phyloP scores from a whole-genome alignment of 2,113 vertebrate genomes.

The Elachura formosa region DNA sequence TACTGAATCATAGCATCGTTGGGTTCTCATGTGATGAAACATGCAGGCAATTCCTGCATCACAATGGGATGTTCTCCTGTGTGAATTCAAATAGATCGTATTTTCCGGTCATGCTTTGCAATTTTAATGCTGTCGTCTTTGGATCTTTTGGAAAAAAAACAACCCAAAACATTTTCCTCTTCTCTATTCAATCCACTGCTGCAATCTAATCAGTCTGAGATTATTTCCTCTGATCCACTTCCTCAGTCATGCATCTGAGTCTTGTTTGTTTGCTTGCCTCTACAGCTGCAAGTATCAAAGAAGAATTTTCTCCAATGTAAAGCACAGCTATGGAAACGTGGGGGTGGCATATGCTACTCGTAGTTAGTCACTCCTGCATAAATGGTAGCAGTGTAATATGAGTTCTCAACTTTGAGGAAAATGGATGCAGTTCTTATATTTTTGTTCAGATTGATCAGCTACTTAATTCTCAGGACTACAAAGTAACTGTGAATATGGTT shows the following conservation, averaged over 20 bases:
- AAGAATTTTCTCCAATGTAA: not conserved
- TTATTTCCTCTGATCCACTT: not conserved
- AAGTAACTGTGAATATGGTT: not conserved
- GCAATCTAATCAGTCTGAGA: not conserved
- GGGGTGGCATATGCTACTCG: not conserved
- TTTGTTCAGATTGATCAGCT: not conserved
- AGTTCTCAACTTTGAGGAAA: not conserved
- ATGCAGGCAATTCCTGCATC: not conserved
- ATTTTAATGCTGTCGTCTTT: not conserved
- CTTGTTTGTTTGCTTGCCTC: not conserved
- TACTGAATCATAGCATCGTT: not conserved
- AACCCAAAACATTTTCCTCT: not conserved
- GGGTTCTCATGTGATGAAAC: not conserved
- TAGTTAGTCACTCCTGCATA: not conserved
- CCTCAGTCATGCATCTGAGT: not conserved
- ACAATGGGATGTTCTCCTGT: not conserved
- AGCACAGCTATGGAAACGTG: not conserved
- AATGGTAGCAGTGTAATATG: not conserved
- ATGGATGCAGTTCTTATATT: not conserved
- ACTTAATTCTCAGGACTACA: not conserved
- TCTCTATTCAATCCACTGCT: not conserved
- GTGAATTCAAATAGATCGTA: not conserved
- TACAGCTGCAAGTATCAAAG: constrained; percentile 13
- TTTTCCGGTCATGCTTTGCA: not conserved
- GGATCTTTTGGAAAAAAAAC: not conserved